Evolutionary conservation across 1,140 invertebrate genomes (phyloP).

Genomic region (Drosophila neocordata): DNA sequence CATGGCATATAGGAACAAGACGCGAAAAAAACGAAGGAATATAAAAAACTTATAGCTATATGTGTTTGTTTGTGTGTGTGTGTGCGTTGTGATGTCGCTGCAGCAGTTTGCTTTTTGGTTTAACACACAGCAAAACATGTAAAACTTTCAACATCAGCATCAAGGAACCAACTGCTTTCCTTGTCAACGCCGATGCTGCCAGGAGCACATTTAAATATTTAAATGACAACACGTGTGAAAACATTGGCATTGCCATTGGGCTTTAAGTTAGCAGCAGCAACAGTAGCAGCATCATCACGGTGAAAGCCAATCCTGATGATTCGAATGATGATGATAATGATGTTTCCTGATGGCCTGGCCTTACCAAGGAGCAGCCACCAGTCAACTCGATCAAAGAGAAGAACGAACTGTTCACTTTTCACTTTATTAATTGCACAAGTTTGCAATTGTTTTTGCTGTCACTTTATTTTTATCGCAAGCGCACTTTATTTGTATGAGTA

Average conservation of each 20-base stretch:
- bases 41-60: slow-evolving; percentile 42
- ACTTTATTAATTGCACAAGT: slow-evolving; percentile 79
- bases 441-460: slow-evolving; percentile 80
- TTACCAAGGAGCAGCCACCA: background rate
- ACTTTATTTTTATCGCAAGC: slow-evolving; percentile 78
- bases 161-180: slow-evolving; percentile 22
- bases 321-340: slow-evolving; percentile 4
- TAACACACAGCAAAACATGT: slow-evolving; percentile 75
- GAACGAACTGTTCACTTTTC: slow-evolving; percentile 66
- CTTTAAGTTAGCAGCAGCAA: slow-evolving; percentile 33
- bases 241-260: slow-evolving; percentile 66
- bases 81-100: slow-evolving; percentile 44
- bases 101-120: slow-evolving; percentile 74
- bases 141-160: slow-evolving; percentile 56
- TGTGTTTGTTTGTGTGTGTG: slow-evolving; percentile 22
- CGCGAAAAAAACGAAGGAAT: slow-evolving; percentile 23
- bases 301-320: slow-evolving; percentile 1
- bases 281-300: no score
- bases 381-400: slow-evolving; percentile 24
- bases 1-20: slow-evolving; percentile 39
- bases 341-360: background rate
- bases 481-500: slow-evolving; percentile 51
- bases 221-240: slow-evolving; percentile 78
- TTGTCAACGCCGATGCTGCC: slow-evolving; percentile 67
- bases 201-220: slow-evolving; percentile 76